Evolutionary conservation across 2,888 invertebrate genomes (phyloP).

Genomic region (Folsomia candida): DNA sequence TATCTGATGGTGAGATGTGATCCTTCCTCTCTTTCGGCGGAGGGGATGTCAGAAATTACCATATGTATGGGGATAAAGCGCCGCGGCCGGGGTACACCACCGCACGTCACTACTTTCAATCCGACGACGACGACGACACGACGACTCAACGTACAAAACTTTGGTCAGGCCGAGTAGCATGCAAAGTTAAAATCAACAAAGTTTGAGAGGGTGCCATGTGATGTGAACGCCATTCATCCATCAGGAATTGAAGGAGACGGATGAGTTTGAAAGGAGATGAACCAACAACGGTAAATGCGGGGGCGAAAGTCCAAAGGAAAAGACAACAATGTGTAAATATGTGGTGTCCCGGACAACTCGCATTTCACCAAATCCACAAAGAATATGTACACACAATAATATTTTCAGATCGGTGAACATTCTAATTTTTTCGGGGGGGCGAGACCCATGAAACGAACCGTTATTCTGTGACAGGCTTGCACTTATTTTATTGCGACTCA

Average conservation of each 20-base stretch:
- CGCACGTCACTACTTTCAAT: neutral
- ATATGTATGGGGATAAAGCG: constrained; percentile 10
- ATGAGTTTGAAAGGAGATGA: neutral
- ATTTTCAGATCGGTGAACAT: neutral
- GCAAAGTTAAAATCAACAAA: neutral
- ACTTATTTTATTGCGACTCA: no score
- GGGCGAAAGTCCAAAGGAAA: neutral
- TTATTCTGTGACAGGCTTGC: no score
- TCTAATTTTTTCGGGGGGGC: neutral
- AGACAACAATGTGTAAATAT: neutral
- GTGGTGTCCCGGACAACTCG: no score
- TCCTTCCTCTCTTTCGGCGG: neutral
- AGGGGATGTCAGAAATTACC: constrained; percentile 18
- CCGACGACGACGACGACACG: no score
- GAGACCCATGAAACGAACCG: neutral
- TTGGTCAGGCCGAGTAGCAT: neutral
- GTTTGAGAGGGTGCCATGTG: neutral
- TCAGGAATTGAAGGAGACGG: neutral
- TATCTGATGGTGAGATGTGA: constrained; percentile 4
- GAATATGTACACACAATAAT: no score
- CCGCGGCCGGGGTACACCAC: no score
- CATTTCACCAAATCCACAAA: neutral
- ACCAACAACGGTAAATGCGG: neutral
- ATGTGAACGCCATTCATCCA: neutral
- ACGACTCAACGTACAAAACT: no score